phyloP scores from a whole-genome alignment of 2,888 invertebrate genomes.

The Serripes groenlandicus region DNA sequence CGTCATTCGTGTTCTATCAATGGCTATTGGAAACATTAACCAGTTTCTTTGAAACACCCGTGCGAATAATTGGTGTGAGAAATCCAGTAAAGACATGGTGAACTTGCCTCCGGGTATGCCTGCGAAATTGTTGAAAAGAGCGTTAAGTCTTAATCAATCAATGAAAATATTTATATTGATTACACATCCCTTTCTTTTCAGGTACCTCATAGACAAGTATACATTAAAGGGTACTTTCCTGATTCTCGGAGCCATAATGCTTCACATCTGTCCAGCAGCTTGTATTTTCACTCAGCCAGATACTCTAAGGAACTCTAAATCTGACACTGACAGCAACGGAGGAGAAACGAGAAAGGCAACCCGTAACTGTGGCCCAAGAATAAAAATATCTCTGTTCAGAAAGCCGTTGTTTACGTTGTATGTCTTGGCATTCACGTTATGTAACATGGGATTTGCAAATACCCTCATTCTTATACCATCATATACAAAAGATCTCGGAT shows the following conservation, averaged over 20 bases:
- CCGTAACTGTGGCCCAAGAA: neutral
- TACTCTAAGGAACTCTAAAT: neutral
- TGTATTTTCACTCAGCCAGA: conserved; percentile 59
- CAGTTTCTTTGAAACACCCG: too few species aligned
- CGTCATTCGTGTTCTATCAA: too few species aligned
- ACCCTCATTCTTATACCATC: conserved; percentile 92
- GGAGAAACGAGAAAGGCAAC: neutral
- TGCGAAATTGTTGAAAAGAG: too few species aligned
- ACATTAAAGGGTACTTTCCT: conserved; percentile 54
- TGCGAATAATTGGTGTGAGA: too few species aligned
- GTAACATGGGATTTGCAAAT: conserved; percentile 93
- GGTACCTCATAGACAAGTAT: conserved; percentile 55
- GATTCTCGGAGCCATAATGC: conserved; percentile 51
- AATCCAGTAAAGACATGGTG: too few species aligned
- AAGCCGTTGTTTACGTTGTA: conserved; percentile 89
- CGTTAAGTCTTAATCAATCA: too few species aligned
- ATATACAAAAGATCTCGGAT: conserved; percentile 90
- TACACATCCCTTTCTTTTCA: too few species aligned
- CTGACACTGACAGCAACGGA: neutral
- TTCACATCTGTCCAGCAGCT: conserved; percentile 59
- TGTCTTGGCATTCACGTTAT: conserved; percentile 91
- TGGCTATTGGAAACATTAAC: too few species aligned
- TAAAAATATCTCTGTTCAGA: conserved; percentile 57
- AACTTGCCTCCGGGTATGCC: too few species aligned
- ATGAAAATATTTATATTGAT: too few species aligned